Conservation (phyloP, 2,888 invertebrate species). For the Panzeria rudis region DNA sequence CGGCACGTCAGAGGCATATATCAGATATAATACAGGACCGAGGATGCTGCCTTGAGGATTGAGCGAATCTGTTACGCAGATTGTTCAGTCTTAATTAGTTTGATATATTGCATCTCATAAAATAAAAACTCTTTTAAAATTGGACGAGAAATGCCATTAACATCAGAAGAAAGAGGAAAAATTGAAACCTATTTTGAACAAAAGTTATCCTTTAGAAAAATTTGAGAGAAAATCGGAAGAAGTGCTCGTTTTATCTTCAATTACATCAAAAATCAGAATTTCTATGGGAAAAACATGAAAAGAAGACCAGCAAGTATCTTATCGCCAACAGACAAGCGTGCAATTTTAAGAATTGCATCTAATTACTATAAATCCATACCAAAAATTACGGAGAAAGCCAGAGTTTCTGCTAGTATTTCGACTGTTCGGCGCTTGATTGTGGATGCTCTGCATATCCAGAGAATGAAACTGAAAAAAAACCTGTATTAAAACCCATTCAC, state of each 20-base stretch:
- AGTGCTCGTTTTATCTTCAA: conserved; percentile 12
- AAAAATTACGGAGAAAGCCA: conserved; percentile 25
- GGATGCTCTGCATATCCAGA: conserved; percentile 13
- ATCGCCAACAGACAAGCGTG: too few relatives aligned
- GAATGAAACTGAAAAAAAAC: conserved; percentile 35
- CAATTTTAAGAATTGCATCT: conserved; percentile 17
- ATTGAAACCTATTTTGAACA: conserved; percentile 4
- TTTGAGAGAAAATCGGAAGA: conserved; percentile 2
- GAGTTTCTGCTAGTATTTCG: conserved; percentile 29
- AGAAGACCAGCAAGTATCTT: conserved; percentile 1
- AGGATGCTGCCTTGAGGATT: too few relatives aligned
- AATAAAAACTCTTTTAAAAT: background rate
- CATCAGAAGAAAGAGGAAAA: conserved; percentile 1
- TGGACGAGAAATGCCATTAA: background rate
- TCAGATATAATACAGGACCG: too few relatives aligned
- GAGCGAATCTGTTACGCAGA: background rate
- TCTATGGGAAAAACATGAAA: conserved; percentile 16
- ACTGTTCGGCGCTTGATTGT: conserved; percentile 28
- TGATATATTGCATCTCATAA: background rate
- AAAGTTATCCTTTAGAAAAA: conserved; percentile 6
- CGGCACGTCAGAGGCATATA: too few relatives aligned
- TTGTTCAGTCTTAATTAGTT: conserved; percentile 1
- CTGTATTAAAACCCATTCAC: conserved; percentile 35
- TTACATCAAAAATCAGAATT: background rate
- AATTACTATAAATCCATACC: conserved; percentile 5